Evolutionary conservation across 2,888 invertebrate species (phyloP).

Genomic region (Drosophila stalkeri): DNA sequence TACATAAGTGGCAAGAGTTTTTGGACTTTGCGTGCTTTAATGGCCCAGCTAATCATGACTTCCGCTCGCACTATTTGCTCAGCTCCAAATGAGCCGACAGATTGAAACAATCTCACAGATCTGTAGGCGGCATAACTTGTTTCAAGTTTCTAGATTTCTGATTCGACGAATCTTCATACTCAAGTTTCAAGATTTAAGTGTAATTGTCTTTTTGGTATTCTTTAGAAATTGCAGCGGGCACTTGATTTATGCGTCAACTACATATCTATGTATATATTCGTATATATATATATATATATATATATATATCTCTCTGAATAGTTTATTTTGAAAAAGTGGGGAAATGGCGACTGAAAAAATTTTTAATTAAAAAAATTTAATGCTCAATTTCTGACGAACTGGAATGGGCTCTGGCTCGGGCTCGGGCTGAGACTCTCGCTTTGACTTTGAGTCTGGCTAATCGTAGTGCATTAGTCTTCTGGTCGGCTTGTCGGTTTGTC

Average conservation of each 20-base stretch:
- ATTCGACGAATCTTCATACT: slow-evolving; percentile 17
- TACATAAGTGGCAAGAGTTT: slow-evolving; percentile 21
- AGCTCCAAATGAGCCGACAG: slow-evolving; percentile 34
- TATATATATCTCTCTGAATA: neutral
- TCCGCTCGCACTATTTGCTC: slow-evolving; percentile 67
- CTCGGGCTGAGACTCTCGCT: neutral
- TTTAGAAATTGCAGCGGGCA: slow-evolving; percentile 73
- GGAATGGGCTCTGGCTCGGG: slow-evolving; percentile 7
- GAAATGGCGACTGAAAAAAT: slow-evolving; percentile 39
- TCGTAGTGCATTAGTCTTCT: slow-evolving; percentile 58
- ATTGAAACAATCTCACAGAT: slow-evolving; percentile 48
- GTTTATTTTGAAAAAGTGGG: slow-evolving; percentile 11
- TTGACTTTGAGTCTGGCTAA: slow-evolving; percentile 40
- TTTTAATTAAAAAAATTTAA: slow-evolving; percentile 79
- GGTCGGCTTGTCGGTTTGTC: slow-evolving; percentile 48
- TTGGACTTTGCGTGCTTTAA: slow-evolving; percentile 52
- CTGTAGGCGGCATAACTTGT: slow-evolving; percentile 54
- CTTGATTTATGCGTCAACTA: slow-evolving; percentile 73
- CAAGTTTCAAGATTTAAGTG: slow-evolving; percentile 50
- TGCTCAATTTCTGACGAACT: slow-evolving; percentile 77
- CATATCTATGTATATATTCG: neutral
- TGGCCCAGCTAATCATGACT: slow-evolving; percentile 76
- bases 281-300: neutral
- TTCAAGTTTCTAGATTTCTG: slow-evolving; percentile 46
- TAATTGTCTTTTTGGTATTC: slow-evolving; percentile 72